Percentiles rank a stretch among this genome's conserved stretches.
Evolutionary conservation across 2,797 vertebrate genomes (phyloP).

Genomic region (Manis crassicaudata): DNA sequence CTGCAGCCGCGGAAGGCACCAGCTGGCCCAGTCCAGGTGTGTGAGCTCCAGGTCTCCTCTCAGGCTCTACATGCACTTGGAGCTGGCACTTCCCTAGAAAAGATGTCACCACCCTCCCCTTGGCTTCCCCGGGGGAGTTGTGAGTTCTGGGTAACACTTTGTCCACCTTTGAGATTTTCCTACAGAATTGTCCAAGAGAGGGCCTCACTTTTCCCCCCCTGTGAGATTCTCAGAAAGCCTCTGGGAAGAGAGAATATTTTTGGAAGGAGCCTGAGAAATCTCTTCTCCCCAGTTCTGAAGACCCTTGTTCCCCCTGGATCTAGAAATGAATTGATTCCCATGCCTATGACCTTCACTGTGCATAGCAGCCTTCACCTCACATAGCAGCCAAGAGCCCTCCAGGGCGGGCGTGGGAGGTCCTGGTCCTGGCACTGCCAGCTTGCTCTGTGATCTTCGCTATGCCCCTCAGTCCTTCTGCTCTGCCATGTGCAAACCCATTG

Average conservation of each 20-base stretch:
- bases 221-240: neutral
- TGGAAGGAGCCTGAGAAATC: neutral
- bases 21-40: neutral
- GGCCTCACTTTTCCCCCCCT: neutral
- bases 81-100: neutral
- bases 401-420: neutral
- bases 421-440: neutral
- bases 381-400: neutral
- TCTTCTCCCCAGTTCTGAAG: neutral
- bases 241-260: neutral
- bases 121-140: neutral
- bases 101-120: neutral
- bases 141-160: neutral
- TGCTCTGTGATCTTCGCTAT: neutral
- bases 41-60: neutral
- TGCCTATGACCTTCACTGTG: neutral
- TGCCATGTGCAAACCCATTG: neutral
- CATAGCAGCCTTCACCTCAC: neutral
- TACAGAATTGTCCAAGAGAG: neutral
- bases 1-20: neutral
- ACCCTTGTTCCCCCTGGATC: neutral
- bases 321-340: neutral
- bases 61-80: neutral
- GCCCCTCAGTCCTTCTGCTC: neutral
- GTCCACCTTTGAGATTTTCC: neutral